phyloP scores from a whole-genome alignment of 1,140 invertebrate species.

The Nasonia vitripennis region DNA sequence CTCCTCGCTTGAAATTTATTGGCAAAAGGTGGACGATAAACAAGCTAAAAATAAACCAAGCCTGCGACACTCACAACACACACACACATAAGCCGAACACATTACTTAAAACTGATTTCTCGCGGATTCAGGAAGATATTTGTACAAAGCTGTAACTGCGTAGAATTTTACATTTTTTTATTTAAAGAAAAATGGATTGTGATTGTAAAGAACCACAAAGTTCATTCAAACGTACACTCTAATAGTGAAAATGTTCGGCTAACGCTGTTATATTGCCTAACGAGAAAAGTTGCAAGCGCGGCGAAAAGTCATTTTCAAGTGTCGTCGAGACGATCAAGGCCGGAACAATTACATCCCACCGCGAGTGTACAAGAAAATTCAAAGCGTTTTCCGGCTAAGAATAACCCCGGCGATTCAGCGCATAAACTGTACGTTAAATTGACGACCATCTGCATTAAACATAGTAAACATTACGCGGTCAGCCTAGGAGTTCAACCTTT shows the following conservation, averaged over 20 bases:
- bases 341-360: neutral
- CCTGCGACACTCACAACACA: neutral
- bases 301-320: neutral
- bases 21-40: constrained; percentile 21
- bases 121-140: neutral
- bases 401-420: no score
- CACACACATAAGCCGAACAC: neutral
- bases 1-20: neutral
- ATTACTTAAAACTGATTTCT: neutral
- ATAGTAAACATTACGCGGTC: neutral
- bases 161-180: neutral
- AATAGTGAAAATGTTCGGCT: no score
- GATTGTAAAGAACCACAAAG: no score
- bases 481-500: neutral
- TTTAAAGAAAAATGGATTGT: neutral
- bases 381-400: neutral
- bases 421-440: neutral
- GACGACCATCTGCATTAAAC: neutral
- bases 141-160: no score
- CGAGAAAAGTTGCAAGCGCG: neutral
- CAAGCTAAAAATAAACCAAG: constrained; percentile 28
- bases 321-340: neutral
- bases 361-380: neutral
- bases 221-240: neutral
- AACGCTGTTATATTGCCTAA: neutral